A percentile compares a stretch with the other conserved stretches of the same genome.
phyloP scores from a whole-genome alignment of 2,113 vertebrate species.

The Neodon shergylaensis region DNA sequence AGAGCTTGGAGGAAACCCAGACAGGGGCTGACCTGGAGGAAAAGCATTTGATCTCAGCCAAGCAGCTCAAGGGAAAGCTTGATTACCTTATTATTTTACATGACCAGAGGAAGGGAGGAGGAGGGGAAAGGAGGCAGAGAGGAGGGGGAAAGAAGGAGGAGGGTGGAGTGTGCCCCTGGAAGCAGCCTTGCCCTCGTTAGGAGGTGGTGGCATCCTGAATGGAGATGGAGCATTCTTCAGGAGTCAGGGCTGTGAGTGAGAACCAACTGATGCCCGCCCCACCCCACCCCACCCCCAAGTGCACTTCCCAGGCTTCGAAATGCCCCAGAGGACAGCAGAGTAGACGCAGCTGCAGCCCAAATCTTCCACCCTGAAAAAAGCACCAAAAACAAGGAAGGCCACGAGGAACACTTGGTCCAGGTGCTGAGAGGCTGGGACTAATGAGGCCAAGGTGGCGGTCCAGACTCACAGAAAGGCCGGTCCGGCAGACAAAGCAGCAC shows the following conservation, averaged over 20 bases:
- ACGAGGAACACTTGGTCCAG: conserved; percentile 7
- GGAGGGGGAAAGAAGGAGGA: fast-evolving
- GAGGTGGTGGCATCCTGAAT: background rate
- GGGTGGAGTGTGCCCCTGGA: background rate
- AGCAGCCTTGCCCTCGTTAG: background rate
- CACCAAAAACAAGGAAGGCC: conserved; percentile 36
- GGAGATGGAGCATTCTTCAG: background rate
- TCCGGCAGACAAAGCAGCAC: background rate
- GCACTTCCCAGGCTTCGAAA: fast-evolving
- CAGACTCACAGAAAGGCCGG: background rate
- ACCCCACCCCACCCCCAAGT: too few relatives aligned
- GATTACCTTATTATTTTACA: conserved; percentile 15
- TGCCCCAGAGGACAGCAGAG: background rate
- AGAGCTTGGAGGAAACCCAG: background rate
- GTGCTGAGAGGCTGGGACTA: conserved; percentile 23
- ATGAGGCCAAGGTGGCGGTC: background rate
- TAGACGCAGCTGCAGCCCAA: background rate
- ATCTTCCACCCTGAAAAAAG: conserved; percentile 28
- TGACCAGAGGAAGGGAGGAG: background rate
- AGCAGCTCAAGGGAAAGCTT: conserved; percentile 59
- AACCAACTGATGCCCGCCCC: background rate
- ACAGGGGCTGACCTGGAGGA: background rate
- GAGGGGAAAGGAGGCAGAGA: background rate
- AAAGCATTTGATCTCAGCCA: background rate
- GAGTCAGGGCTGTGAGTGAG: background rate